Evolutionary conservation across 2,888 invertebrate genomes (phyloP).

Genomic region (Coelogynopora nodosa): DNA sequence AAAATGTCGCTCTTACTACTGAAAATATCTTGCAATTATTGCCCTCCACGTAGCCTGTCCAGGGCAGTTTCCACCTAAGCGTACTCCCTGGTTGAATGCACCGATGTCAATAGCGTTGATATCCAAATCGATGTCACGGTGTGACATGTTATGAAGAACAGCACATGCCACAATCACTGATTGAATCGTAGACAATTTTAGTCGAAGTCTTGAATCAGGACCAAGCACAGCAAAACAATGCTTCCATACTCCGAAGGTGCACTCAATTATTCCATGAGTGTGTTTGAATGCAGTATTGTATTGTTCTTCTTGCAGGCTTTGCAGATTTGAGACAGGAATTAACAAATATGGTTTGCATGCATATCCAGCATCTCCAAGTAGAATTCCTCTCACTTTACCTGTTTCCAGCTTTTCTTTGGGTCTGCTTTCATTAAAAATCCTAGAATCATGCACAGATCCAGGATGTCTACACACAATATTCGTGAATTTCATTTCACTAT

Average conservation of each 20-base stretch:
- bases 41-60: not conserved
- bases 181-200: not conserved
- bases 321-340: not conserved
- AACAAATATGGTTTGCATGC: not conserved
- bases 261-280: not conserved
- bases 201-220: not conserved
- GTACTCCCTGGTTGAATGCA: not conserved
- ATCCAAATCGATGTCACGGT: not conserved
- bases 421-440: not conserved
- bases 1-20: not conserved
- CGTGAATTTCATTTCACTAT: not conserved
- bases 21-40: not conserved
- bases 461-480: not conserved
- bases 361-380: conserved; percentile 7
- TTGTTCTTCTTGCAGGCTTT: not conserved
- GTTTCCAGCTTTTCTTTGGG: not conserved
- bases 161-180: conserved; percentile 22
- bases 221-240: conserved; percentile 10
- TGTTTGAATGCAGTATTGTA: conserved; percentile 1
- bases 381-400: not conserved
- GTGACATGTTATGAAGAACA: not conserved
- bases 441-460: conserved; percentile 16
- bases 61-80: not conserved
- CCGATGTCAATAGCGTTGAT: not conserved
- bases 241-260: not conserved